phyloP scores from a whole-genome alignment of 2,888 invertebrate species.

The Hypena proboscidalis region DNA sequence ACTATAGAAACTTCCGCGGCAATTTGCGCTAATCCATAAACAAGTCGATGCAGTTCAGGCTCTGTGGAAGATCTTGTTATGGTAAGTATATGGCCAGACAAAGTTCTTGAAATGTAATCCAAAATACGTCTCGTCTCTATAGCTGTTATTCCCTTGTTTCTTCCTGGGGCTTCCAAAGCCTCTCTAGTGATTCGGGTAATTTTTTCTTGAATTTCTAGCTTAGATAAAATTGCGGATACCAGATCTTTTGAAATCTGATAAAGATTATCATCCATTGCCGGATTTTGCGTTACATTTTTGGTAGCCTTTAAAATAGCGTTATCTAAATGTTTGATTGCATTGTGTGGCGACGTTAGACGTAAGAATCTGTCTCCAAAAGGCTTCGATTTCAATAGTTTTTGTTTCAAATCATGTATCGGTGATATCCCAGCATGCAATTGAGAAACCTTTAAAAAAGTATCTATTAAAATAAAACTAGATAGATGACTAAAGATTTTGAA shows the following conservation, averaged over 20 bases:
- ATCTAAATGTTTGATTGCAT: slow-evolving; percentile 70
- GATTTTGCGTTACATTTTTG: slow-evolving; percentile 75
- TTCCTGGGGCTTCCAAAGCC: slow-evolving; percentile 76
- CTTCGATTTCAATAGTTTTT: slow-evolving; percentile 54
- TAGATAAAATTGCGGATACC: slow-evolving; percentile 73
- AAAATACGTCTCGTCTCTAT: slow-evolving; percentile 78
- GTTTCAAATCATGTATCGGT: slow-evolving; percentile 71
- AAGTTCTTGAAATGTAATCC: slow-evolving; percentile 76
- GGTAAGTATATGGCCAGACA: slow-evolving; percentile 74
- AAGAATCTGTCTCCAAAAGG: slow-evolving; percentile 51
- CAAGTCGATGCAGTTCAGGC: slow-evolving; percentile 76
- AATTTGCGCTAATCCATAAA: slow-evolving; percentile 79
- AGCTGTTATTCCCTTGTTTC: slow-evolving; percentile 76
- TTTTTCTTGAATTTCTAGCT: slow-evolving; percentile 79
- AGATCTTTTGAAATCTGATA: slow-evolving; percentile 77
- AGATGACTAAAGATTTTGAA: slow-evolving; percentile 4
- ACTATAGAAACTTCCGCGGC: slow-evolving; percentile 79
- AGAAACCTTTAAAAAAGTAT: slow-evolving; percentile 51
- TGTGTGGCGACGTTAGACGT: slow-evolving; percentile 67
- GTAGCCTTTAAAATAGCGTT: slow-evolving; percentile 66
- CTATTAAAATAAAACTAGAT: slow-evolving; percentile 2
- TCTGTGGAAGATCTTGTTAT: slow-evolving; percentile 77
- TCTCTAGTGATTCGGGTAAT: slow-evolving; percentile 77
- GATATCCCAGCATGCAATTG: slow-evolving; percentile 65
- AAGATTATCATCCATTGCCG: slow-evolving; percentile 73